Base-by-base conservation (phyloP, 1,140 invertebrate species). In the Portunus trituberculatus region DNA sequence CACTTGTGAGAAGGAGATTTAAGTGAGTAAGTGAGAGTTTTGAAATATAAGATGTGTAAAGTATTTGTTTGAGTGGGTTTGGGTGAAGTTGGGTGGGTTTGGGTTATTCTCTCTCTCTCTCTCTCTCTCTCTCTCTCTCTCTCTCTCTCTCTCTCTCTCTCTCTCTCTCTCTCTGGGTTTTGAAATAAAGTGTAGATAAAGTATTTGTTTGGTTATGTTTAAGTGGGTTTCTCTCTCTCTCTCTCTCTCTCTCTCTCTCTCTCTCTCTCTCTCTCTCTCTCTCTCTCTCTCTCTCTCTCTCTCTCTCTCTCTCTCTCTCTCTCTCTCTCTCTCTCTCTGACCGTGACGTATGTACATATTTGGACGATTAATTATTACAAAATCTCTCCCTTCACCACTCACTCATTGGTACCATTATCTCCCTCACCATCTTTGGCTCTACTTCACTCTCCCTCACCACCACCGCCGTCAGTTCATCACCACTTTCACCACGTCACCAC, bases 61-160 rank as follows among this genome's bases (percentile, higher is more conserved):
- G 10, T 59, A 10, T 59, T 59, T 59, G 52, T 59, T 59, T 86
- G 10, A n/a, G n/a, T n/a, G n/a, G n/a, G n/a, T n/a, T n/a, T n/a
- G n/a, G n/a, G n/a, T n/a, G n/a, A n/a, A n/a, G n/a, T n/a, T n/a
- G n/a, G n/a, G n/a, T n/a, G n/a, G n/a, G n/a, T n/a, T n/a, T n/a
- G n/a, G n/a, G 25, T 25, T 25, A 7, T 20, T 39, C 25, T 29
- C n/a, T 86, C 25, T 39, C 32, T 39, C 83, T 31, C 83, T 86
- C 28, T 39, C 32, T 39, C 83, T 86, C 32, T 39, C 32, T 39
- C 32, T 86, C 83, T 39, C 32, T 86, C 32, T 39, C 83, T 86
- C 83, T 86, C 32, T 39, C 83, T 86, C 83, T 39, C 83, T 39
- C 28, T 86, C 83, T 39, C 32, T 39, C 32, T 86, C 83, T 86